A percentile compares a stretch with the other conserved stretches of the same genome.
Evolutionary conservation across 2,113 vertebrate genomes (phyloP).

Genomic region (Etia nguti): DNA sequence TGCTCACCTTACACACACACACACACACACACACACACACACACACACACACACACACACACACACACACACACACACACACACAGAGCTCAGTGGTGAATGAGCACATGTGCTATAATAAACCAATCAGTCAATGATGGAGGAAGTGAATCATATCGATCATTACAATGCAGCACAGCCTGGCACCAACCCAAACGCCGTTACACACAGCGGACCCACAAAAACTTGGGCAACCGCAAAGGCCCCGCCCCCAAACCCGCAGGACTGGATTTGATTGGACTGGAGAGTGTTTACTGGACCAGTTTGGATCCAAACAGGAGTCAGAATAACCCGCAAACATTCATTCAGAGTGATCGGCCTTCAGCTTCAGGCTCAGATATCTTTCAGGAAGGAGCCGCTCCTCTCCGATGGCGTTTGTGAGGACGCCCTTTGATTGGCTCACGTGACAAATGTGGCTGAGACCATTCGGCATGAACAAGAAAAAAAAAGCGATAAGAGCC

Average conservation of each 20-base stretch:
- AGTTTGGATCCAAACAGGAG: neutral
- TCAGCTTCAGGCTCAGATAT: neutral
- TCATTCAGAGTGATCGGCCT: neutral
- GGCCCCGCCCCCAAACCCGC: neutral
- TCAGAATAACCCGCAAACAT: neutral
- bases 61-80: accelerated
- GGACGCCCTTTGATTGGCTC: neutral
- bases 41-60: accelerated
- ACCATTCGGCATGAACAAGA: neutral
- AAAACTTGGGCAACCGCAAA: neutral
- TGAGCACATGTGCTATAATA: neutral
- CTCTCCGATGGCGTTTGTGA: neutral
- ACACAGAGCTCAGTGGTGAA: neutral
- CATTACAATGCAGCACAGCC: neutral
- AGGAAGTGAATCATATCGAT: neutral
- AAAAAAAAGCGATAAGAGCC: neutral
- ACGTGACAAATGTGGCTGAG: accelerated
- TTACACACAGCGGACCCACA: neutral
- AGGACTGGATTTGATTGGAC: neutral
- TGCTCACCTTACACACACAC: no score
- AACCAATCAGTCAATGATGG: neutral
- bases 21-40: neutral
- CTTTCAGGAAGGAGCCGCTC: neutral
- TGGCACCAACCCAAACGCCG: neutral
- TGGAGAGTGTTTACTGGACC: neutral